Base-by-base conservation (phyloP, 2,113 vertebrate species). In the Mellivora capensis region DNA sequence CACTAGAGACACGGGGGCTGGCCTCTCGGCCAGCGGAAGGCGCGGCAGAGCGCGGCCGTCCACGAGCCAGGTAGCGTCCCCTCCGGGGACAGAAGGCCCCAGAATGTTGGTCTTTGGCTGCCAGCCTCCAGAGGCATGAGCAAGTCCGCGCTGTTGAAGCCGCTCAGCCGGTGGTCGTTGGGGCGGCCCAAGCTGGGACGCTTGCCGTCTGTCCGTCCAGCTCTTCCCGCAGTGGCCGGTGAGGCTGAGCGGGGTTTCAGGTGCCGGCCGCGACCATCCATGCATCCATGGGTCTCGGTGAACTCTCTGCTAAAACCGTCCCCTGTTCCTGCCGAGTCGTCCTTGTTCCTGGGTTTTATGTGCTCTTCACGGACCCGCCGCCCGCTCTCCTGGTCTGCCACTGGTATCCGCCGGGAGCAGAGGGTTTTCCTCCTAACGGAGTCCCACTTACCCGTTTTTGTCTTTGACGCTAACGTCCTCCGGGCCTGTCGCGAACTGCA, bases 71-170 rank as follows among this genome's bases (percentile, higher is more conserved):
- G 21, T 3, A 54, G 74, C 14, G n/a, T 31, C n/a, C 34, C 52
- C 7, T 3, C 0, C 0, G 6, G 69, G 54, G 34, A 57, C 6
- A 4, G 57, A 37, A 54, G 10, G 13, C 8, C 5, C 47, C 1
- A 13, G 47, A 69, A 69, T n/a, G 14, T 4, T 1, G 23, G 20
- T 20, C 39, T 47, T 7, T 3, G 31, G n/a, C 59, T 42, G 61
- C 34, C 42, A 21, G 74, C 42, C 54, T 57, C 49, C 37, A 21
- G 37, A 69, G 20, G 29, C 18, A 21, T 0, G 31, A 71, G 62
- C 27, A 27, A 57, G 57, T 2, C 5, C 9, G 3, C 2, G 12
- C 2, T 1, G 71, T 7, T 23, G 18, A 15, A 34, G 21, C 9
- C 7, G 14, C 34, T 25, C 3, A 1, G 13, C 7, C 42, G 25